Evolutionary conservation across 2,797 vertebrate genomes (phyloP).

Genomic region (Euphonia xanthogaster): DNA sequence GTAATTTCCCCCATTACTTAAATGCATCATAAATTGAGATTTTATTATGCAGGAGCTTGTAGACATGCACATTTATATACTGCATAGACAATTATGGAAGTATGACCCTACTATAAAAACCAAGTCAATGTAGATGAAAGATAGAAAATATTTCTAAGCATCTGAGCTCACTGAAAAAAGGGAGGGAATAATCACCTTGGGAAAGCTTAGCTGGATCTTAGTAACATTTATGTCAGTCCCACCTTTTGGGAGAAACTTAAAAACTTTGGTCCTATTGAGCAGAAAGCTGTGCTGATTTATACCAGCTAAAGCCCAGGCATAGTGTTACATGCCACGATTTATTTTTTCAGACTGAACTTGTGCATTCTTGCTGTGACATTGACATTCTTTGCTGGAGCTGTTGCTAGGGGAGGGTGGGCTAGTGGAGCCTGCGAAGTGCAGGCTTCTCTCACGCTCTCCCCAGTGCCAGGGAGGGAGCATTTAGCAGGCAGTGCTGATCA

Average conservation of each 20-base stretch:
- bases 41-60: neutral
- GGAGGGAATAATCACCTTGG: neutral
- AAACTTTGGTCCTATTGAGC: neutral
- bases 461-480: neutral
- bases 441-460: neutral
- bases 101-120: neutral
- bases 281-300: neutral
- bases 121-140: neutral
- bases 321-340: neutral
- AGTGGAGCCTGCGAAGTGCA: accelerated
- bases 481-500: neutral
- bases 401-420: constrained; percentile 1
- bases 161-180: neutral
- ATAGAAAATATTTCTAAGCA: neutral
- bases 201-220: neutral
- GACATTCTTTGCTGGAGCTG: constrained; percentile 13
- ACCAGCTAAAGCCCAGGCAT: neutral
- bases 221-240: neutral
- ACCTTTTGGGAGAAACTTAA: neutral
- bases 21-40: neutral
- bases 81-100: neutral
- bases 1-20: neutral
- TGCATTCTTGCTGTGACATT: neutral
- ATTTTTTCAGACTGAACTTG: constrained; percentile 21
- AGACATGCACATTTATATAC: neutral